Evolutionary conservation across 2,113 vertebrate genomes (phyloP).

Genomic region (Sula dactylatra): DNA sequence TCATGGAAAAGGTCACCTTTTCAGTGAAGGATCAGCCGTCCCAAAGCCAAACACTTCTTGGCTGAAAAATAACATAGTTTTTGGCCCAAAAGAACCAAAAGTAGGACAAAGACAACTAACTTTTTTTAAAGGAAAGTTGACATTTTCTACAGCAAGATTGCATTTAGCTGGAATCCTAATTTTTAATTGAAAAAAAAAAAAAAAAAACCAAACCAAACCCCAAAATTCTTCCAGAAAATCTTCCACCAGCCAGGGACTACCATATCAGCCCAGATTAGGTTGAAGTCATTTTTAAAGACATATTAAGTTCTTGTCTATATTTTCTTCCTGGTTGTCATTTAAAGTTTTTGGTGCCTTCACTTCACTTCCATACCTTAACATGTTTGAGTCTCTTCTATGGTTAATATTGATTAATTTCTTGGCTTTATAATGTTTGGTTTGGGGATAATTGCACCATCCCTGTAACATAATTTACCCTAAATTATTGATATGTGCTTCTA

Average conservation of each 20-base stretch:
- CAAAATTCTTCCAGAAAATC: slow-evolving; percentile 39
- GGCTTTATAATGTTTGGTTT: slow-evolving; percentile 58
- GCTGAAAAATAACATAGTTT: slow-evolving; percentile 42
- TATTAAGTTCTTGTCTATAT: slow-evolving; percentile 62
- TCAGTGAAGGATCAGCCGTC: slow-evolving; percentile 35
- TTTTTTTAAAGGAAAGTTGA: not conserved
- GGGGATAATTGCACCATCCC: slow-evolving; percentile 61
- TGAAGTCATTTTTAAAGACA: slow-evolving; percentile 63
- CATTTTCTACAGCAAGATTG: slow-evolving; percentile 42
- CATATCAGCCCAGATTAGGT: slow-evolving; percentile 39
- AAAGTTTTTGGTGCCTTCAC: slow-evolving; percentile 67
- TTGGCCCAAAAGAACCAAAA: slow-evolving; percentile 28
- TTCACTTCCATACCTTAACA: slow-evolving; percentile 70
- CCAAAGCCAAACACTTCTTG: not conserved
- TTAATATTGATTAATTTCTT: slow-evolving; percentile 63
- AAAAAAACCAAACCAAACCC: not conserved
- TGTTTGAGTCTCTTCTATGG: slow-evolving; percentile 64
- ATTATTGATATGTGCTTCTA: slow-evolving; percentile 57
- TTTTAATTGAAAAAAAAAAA: slow-evolving; percentile 15
- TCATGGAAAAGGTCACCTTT: slow-evolving; percentile 27
- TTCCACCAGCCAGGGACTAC: slow-evolving; percentile 56
- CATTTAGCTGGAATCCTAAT: slow-evolving; percentile 34
- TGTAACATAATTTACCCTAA: slow-evolving; percentile 41
- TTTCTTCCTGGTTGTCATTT: slow-evolving; percentile 68
- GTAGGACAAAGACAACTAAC: slow-evolving; percentile 19